These are phyloP conservation scores for Actinernus sp. DNA, from an alignment of 92 coral and sea anemone genomes.

Conservation along the genomic window DNA sequence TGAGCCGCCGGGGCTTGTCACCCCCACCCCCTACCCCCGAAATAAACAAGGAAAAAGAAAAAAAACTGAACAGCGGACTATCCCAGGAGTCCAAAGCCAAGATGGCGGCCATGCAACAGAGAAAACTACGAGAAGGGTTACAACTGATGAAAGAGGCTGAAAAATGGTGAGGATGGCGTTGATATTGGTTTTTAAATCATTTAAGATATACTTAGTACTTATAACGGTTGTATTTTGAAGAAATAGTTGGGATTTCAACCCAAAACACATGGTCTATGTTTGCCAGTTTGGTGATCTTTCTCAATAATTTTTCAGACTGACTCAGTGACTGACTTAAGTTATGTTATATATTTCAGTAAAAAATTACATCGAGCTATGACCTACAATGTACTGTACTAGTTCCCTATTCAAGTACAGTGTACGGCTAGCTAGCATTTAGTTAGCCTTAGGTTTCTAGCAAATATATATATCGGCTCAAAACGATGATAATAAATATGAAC, in stretches of 20 bases:
- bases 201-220: background rate
- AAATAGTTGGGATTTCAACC: background rate
- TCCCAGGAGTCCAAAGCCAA: constrained; percentile 47
- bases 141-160: constrained; percentile 93
- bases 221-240: background rate
- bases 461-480: too few species aligned
- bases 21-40: background rate
- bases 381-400: too few species aligned
- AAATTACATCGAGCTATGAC: too few species aligned
- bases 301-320: too few species aligned
- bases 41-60: background rate
- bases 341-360: too few species aligned
- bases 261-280: too few species aligned
- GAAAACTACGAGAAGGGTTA: constrained; percentile 89
- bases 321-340: too few species aligned
- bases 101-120: constrained; percentile 93
- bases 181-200: background rate
- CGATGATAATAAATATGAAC: too few species aligned
- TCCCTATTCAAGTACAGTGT: too few species aligned
- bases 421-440: too few species aligned
- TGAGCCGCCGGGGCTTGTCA: background rate
- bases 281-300: too few species aligned
- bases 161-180: constrained; percentile 69
- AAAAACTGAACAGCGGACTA: constrained; percentile 35
- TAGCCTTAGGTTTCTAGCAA: too few species aligned